A percentile compares a stretch with the other conserved stretches of the same genome.
phyloP scores from a whole-genome alignment of 2,797 vertebrate species.

The Chelon auratus region DNA sequence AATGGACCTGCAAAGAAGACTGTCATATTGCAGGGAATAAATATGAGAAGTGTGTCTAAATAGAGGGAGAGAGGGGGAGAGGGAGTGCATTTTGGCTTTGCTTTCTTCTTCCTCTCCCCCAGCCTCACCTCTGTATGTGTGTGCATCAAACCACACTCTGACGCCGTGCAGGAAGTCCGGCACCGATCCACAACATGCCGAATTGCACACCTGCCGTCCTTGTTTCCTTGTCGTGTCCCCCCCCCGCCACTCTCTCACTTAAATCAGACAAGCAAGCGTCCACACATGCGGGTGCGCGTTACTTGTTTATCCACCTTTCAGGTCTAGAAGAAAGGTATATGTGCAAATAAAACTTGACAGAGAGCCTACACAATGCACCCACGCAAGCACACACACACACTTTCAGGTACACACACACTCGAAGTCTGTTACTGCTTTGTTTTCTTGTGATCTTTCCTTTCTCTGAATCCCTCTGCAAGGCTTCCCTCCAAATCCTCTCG shows the following conservation, averaged over 20 bases:
- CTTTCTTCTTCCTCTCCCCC: conserved; percentile 1
- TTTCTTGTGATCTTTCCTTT: conserved; percentile 54
- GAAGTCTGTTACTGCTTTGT: conserved; percentile 25
- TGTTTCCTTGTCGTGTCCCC: conserved; percentile 16
- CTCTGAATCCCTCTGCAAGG: conserved; percentile 34
- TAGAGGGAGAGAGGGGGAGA: not conserved
- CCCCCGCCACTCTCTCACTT: not conserved
- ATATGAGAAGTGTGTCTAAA: conserved; percentile 32
- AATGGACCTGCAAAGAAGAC: conserved; percentile 36
- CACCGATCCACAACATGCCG: conserved; percentile 32
- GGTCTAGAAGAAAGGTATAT: conserved; percentile 33
- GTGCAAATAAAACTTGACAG: conserved; percentile 47
- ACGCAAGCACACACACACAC: not conserved
- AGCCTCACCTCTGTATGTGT: conserved; percentile 19
- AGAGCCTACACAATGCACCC: conserved; percentile 16
- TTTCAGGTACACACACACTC: not conserved
- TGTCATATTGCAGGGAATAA: conserved; percentile 27
- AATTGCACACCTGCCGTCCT: conserved; percentile 28
- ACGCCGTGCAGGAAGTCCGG: not conserved
- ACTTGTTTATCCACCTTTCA: conserved; percentile 46
- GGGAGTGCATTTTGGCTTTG: not conserved
- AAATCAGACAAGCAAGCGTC: conserved; percentile 5
- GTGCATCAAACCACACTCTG: not conserved
- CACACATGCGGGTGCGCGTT: not conserved
- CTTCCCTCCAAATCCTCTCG: conserved; percentile 31